Base-by-base conservation (phyloP, 2,113 vertebrate genomes). In the Holacanthus passer region DNA sequence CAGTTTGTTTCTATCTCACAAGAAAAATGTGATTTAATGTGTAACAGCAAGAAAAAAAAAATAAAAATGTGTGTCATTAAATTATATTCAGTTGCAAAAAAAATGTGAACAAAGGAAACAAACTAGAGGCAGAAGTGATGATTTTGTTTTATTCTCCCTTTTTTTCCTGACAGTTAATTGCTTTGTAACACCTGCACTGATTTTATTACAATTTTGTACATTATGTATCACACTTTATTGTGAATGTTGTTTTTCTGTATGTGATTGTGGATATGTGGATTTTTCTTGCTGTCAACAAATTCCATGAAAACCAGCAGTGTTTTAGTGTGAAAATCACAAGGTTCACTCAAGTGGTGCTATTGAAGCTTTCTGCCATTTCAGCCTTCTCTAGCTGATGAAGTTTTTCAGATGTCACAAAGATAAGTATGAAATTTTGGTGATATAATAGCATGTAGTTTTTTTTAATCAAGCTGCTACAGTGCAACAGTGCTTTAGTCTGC, bases 241-340 rank as follows among this genome's bases (percentile, higher is more conserved):
- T 86, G 45, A 84, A 84, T 68, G 71, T 81, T 43, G 43, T 76
- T 63, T 41, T 55, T 27, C 19, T 77, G 55, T 74, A 17, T 69
- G 22, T 76, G 37, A 60, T 63, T 8, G 6, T 53, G 19, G 19
- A 35, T 62, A 43, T 47, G 19, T 62, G 12, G 62, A 31, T 70
- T 62, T 35, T 73, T 63, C 32, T 60, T 19, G 53, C n/a, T 81
- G 47, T 73, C 31, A 77, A 62, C 52, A 84, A 75, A 58, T 70
- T 48, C 59, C 41, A 13, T 31, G 35, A 53, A 76, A 60, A 62
- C 52, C 11, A 58, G 52, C 37, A 29, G 2, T 27, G 12, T 45
- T 71, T 43, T 22, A 60, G 29, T 35, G 31, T 10, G 12, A 24
- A 7, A 52, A 32, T 52, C 24, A 50, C 17, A 45, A 37, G 29